phyloP scores from a whole-genome alignment of 2,113 vertebrate genomes.

The Galeopterus variegatus region DNA sequence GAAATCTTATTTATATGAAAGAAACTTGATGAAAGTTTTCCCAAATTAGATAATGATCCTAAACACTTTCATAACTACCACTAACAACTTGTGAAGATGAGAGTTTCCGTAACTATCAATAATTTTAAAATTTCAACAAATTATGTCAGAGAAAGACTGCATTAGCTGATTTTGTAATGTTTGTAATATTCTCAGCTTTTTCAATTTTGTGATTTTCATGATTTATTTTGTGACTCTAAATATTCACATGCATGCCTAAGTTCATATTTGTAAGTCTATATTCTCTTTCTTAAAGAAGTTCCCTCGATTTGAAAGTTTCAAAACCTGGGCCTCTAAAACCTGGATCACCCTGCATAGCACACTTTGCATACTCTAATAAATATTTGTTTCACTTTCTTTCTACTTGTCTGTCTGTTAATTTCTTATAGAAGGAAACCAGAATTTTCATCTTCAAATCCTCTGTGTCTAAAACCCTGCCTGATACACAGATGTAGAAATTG shows the following conservation, averaged over 20 bases:
- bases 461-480: background rate
- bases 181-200: background rate
- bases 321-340: background rate
- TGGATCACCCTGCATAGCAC: background rate
- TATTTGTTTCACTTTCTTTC: conserved; percentile 29
- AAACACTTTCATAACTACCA: conserved; percentile 36
- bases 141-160: background rate
- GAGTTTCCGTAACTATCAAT: background rate
- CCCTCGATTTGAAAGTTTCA: background rate
- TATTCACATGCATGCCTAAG: background rate
- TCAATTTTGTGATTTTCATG: background rate
- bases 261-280: background rate
- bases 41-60: background rate
- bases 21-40: background rate
- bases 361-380: background rate
- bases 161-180: background rate
- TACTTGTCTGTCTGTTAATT: background rate
- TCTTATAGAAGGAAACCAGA: conserved; percentile 19
- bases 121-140: background rate
- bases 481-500: background rate
- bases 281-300: background rate
- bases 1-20: background rate
- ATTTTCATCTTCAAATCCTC: conserved; percentile 13
- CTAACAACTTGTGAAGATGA: background rate
- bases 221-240: conserved; percentile 23